Percentiles rank a stretch among this genome's conserved stretches.
These are phyloP conservation scores for Cryptotis parvus DNA, from an alignment of 2,113 vertebrate genomes.

Conservation along the genomic window DNA sequence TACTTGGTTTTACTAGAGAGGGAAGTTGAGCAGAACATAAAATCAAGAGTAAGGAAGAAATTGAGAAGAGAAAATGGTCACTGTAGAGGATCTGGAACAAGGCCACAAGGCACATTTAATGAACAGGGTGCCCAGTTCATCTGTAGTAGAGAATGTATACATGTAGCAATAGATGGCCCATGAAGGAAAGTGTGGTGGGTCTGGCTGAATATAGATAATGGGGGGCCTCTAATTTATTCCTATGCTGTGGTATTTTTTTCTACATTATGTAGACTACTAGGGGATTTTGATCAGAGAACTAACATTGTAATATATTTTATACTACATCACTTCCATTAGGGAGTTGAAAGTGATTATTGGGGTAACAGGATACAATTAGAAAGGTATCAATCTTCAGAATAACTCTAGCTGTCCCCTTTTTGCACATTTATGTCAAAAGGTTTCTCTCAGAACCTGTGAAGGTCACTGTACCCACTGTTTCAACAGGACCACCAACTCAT, in stretches of 20 bases:
- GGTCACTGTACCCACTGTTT: background rate
- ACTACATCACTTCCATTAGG: background rate
- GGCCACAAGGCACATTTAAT: background rate
- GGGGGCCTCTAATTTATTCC: background rate
- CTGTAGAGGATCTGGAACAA: background rate
- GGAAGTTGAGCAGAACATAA: background rate
- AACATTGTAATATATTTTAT: background rate
- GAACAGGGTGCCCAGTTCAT: background rate
- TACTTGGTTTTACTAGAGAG: background rate
- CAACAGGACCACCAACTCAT: too few relatives aligned
- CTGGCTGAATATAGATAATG: fast-evolving
- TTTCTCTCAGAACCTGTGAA: background rate
- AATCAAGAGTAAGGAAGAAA: background rate
- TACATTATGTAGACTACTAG: background rate
- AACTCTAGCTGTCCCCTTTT: background rate
- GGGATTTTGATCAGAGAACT: background rate
- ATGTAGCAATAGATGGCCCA: background rate
- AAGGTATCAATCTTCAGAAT: background rate
- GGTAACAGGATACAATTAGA: background rate
- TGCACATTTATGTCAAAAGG: background rate
- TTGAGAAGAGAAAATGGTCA: background rate
- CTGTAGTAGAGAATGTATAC: background rate
- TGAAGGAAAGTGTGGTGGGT: background rate
- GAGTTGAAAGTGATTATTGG: background rate
- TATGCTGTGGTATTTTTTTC: background rate